Evolutionary conservation across 2,888 invertebrate genomes (phyloP), one percentile per base, ranked within the genome.

Genomic region (Drosophila siamana): DNA sequence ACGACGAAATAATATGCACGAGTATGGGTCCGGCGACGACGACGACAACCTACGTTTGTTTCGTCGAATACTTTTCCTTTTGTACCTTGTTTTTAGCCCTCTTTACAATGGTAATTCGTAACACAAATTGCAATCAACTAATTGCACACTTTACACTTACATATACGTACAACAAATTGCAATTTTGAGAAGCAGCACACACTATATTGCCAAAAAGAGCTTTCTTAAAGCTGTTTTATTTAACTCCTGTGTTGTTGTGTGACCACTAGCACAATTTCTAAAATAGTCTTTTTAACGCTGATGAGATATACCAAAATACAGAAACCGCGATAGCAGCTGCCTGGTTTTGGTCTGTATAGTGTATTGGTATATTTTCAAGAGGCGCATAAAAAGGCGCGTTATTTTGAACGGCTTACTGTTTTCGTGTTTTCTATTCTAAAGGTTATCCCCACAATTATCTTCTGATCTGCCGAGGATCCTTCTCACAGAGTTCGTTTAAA

Each of bases 1-100:
- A 70, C 74, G 43, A 74, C 70, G 24, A 60, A 33, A 11, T 62
- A 72, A 65, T 74, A 43, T 77, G 54, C 74, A 77, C 69, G 74
- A 66, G 74, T 72, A 60, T 72, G 52, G 43, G 73, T 76, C 77
- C 72, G 60, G 46, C 51, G 41, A 50, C 50, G 28, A 41, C 60
- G 48, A 59, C 61, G 51, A 57, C n/a, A n/a, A n/a, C n/a, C n/a
- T n/a, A n/a, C 63, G 56, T 62, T 59, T 74, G 74, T 76, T 69
- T 76, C 62, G 67, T 51, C 19, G 28, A 59, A 55, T 62, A 28
- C 44, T 57, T 52, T 54, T 56, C 43, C 52, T 75, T 68, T 41
- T 59, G 36, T 8, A 13, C 28, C 41, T 30, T 62, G 22, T 44
- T 28, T 55, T 16, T 69, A 52, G 36, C 66, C 44, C 46, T 44